phyloP scores from a whole-genome alignment of 2,113 vertebrate genomes.

The Lucifuga dentata region DNA sequence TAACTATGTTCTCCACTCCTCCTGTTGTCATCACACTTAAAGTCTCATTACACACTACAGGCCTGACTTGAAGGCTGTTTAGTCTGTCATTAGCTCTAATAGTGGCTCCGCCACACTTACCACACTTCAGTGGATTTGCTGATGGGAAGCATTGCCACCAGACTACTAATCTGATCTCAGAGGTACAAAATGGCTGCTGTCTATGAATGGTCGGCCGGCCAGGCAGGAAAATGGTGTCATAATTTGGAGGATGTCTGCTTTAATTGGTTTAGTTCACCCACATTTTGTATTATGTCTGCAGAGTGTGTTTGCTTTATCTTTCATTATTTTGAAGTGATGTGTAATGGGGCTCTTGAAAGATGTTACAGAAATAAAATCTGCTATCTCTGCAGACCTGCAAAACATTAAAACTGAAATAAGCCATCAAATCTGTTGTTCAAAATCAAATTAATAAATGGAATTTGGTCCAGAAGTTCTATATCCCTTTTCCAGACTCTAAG shows the following conservation, averaged over 20 bases:
- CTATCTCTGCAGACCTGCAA: no score
- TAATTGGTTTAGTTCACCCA: neutral
- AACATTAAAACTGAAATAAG: no score
- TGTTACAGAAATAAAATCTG: no score
- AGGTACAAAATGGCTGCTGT: slow-evolving; percentile 73
- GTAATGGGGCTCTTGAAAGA: no score
- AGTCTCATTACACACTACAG: slow-evolving; percentile 71
- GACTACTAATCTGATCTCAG: slow-evolving; percentile 67
- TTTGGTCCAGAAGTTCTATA: no score
- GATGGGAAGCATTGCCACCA: slow-evolving; percentile 52
- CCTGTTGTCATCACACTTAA: slow-evolving; percentile 68
- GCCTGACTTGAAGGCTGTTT: slow-evolving; percentile 72
- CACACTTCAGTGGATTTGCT: slow-evolving; percentile 64
- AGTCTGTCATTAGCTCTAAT: slow-evolving; percentile 74
- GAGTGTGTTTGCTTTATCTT: neutral
- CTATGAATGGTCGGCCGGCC: neutral
- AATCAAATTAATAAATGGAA: no score
- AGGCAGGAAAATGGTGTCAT: slow-evolving; percentile 46
- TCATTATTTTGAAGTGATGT: neutral
- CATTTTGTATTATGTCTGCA: neutral
- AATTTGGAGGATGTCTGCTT: slow-evolving; percentile 19
- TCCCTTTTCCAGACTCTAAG: no score
- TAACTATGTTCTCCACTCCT: slow-evolving; percentile 32
- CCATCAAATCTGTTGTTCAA: no score
- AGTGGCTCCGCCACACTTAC: slow-evolving; percentile 61